These are phyloP conservation scores for Gallinago jamesoni DNA, from an alignment of 2,113 vertebrate species.

Conservation along the genomic window DNA sequence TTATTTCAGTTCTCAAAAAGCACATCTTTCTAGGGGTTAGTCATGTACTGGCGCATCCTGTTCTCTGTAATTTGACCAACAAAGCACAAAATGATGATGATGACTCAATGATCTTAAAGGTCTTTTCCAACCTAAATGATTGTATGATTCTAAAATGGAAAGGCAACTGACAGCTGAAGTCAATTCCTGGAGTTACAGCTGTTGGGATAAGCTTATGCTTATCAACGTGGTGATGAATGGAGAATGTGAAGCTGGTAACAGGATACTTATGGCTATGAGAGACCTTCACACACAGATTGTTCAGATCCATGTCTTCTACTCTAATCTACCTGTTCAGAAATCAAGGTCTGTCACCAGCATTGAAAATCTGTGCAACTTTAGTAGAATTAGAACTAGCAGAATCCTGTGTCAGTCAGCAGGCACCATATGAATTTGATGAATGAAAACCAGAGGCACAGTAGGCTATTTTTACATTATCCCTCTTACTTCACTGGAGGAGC, in stretches of 20 bases:
- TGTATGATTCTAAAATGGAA: neutral
- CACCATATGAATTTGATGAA: neutral
- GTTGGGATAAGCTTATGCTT: neutral
- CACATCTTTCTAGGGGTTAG: neutral
- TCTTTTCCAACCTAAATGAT: neutral
- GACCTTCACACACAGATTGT: fast-evolving
- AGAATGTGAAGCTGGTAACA: fast-evolving
- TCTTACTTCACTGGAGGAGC: neutral
- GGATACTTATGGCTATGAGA: fast-evolving
- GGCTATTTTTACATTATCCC: neutral
- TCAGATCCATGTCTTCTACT: neutral
- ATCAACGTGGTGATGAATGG: neutral
- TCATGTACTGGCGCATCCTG: neutral
- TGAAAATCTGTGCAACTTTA: neutral
- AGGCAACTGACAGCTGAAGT: neutral
- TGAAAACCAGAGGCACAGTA: neutral
- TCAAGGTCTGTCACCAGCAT: neutral
- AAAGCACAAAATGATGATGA: neutral
- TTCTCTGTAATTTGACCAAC: neutral
- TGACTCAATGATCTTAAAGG: neutral
- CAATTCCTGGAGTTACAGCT: neutral
- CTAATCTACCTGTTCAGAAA: neutral
- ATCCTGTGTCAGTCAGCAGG: neutral
- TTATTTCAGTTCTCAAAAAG: neutral
- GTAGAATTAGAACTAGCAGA: neutral